Evolutionary conservation across 2,113 vertebrate species (phyloP), one percentile per base, ranked within the genome.

Genomic region (Nerophis ophidion): DNA sequence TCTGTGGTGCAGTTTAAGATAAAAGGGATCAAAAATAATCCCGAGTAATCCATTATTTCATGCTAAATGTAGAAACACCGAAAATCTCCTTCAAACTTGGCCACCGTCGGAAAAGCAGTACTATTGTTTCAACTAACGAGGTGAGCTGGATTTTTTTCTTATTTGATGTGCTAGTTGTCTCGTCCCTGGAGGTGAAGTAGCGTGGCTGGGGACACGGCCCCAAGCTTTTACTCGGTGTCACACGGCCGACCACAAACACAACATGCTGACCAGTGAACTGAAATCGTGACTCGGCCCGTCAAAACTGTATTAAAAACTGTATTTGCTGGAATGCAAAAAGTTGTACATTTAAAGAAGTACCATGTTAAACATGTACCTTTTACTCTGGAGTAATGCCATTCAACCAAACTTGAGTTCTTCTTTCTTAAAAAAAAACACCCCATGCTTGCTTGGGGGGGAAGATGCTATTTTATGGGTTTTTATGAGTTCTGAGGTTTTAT

Each of bases 71-170:
- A 60, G 58, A 68, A 42, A 47, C 17, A 63, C 57, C 49, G 66
- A 68, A 40, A 79, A 89, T 70, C 74, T 78, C 82, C 90, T 90
- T 92, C 91, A 85, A 91, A 88, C 90, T 92, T 91, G 92, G 51
- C 68, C 61, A 40, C 54, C 42, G 17, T 56, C 38, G 7, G 54
- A 40, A 16, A 92, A 89, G 91, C 85, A 89, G 90, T 88, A 92
- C 92, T 93, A 91, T 95, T 95, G 94, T 93, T 96, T 96, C 88
- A 95, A 93, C 93, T 90, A 82, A 84, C 71, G 85, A 90, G 87
- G 66, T 72, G 88, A 70, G 74, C 90, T 82, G 85, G 57, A 66
- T 61, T 56, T 74, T 67, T 63, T 72, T 82, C 57, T 63, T 77
- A 62, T 79, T 72, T 46, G 90, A 90, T 42, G 66, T 91, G 75